Percentiles rank a stretch among this genome's conserved stretches.
These are phyloP conservation scores for Anolis apletophallus DNA, from an alignment of 2,797 vertebrate genomes.

Conservation along the genomic window DNA sequence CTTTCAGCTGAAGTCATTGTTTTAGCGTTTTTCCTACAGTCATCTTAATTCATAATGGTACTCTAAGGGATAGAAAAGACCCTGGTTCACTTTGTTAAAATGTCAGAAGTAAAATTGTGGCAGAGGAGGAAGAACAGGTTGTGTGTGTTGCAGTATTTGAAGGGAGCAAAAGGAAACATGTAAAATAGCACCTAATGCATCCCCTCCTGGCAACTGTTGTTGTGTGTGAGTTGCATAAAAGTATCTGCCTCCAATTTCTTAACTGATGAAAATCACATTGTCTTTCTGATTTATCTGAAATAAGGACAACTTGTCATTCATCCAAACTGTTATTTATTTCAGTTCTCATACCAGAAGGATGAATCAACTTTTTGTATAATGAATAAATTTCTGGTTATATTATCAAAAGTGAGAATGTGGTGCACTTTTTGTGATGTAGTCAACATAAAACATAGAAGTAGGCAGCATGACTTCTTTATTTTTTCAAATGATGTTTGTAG, in stretches of 20 bases:
- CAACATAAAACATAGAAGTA: too few species aligned
- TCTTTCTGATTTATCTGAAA: neutral
- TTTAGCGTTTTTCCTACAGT: neutral
- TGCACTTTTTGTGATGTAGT: too few species aligned
- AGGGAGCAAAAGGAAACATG: neutral
- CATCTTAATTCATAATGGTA: constrained; percentile 9
- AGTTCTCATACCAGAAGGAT: neutral
- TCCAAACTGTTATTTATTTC: neutral
- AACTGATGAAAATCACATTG: neutral
- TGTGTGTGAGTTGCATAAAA: too few species aligned
- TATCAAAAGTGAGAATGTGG: too few species aligned
- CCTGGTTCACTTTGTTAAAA: neutral
- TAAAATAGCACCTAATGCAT: too few species aligned
- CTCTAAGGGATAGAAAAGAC: neutral
- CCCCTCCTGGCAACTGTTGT: too few species aligned
- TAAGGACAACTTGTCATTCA: neutral
- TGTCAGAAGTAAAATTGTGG: neutral
- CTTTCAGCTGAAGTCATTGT: constrained; percentile 19
- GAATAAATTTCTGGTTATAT: too few species aligned
- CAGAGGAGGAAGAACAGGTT: neutral
- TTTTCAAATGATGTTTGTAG: too few species aligned
- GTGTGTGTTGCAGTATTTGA: neutral
- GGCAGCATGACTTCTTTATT: too few species aligned
- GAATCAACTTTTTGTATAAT: neutral
- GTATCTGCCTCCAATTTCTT: neutral